Percentiles rank a stretch among this genome's conserved stretches.
phyloP scores from a whole-genome alignment of 2,888 invertebrate genomes.

The Busseola fusca region DNA sequence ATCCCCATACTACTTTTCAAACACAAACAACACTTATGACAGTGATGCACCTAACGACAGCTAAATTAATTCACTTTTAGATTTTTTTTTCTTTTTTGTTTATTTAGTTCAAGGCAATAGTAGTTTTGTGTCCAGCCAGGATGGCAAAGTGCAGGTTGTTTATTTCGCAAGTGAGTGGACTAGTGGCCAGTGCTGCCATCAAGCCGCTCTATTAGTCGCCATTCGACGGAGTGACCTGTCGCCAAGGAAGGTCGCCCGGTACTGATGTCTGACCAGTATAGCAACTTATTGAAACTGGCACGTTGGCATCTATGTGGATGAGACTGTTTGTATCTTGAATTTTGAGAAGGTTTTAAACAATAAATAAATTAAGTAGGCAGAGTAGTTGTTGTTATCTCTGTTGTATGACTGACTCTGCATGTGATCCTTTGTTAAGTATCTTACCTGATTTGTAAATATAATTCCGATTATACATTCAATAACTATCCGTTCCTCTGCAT shows the following conservation, averaged over 20 bases:
- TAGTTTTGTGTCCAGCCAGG: slow-evolving; percentile 27
- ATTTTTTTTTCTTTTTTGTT: background rate
- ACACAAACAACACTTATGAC: background rate
- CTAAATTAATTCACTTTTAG: background rate
- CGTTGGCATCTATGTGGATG: slow-evolving; percentile 65
- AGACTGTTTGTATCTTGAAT: slow-evolving; percentile 39
- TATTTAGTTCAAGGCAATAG: slow-evolving; percentile 1
- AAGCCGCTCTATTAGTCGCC: slow-evolving; percentile 75
- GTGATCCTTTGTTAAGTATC: background rate
- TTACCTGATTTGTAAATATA: background rate
- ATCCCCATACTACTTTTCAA: background rate
- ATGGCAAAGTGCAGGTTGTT: slow-evolving; percentile 55
- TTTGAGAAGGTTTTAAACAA: background rate
- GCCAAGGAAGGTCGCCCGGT: slow-evolving; percentile 84
- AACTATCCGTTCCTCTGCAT: background rate
- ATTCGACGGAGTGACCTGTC: slow-evolving; percentile 80
- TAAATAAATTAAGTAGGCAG: background rate
- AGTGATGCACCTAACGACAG: background rate
- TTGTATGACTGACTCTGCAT: background rate
- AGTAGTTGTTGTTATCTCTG: background rate
- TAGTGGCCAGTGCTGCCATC: slow-evolving; percentile 53
- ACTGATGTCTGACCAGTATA: slow-evolving; percentile 80
- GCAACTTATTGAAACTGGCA: slow-evolving; percentile 76
- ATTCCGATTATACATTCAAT: background rate
- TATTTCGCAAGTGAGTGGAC: slow-evolving; percentile 66